phyloP scores from a whole-genome alignment of 2,113 vertebrate genomes.

The Grammomys dolichurus region DNA sequence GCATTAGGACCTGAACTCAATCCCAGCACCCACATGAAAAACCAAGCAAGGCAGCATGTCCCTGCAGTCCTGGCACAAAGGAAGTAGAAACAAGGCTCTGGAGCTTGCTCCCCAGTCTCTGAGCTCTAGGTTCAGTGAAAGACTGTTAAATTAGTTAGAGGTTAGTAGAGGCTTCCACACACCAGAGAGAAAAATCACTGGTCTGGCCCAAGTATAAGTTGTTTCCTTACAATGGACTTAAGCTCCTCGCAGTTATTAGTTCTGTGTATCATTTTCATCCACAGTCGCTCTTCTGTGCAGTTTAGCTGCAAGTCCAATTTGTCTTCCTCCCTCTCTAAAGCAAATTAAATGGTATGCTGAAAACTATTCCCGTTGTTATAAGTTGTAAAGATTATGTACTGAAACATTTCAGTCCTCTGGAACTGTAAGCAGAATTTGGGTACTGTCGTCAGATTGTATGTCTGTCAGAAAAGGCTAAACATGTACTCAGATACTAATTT shows the following conservation, averaged over 20 bases:
- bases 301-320: background rate
- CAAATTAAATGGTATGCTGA: background rate
- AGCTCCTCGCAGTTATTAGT: background rate
- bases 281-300: background rate
- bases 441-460: background rate
- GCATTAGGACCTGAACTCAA: background rate
- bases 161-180: background rate
- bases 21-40: background rate
- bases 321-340: constrained; percentile 17
- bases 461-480: constrained; percentile 37
- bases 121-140: background rate
- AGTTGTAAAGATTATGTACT: background rate
- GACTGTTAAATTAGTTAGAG: background rate
- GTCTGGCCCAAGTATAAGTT: background rate
- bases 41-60: background rate
- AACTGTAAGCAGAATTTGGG: background rate
- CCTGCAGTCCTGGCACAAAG: background rate
- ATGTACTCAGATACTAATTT: background rate
- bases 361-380: background rate
- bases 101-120: background rate
- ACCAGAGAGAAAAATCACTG: background rate
- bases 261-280: background rate
- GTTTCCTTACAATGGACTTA: background rate
- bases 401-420: constrained; percentile 18
- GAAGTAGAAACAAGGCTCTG: background rate